Percentiles rank a stretch among this genome's conserved stretches.
Conservation (phyloP, 2,888 invertebrate species). For the Cantharis nigra region DNA sequence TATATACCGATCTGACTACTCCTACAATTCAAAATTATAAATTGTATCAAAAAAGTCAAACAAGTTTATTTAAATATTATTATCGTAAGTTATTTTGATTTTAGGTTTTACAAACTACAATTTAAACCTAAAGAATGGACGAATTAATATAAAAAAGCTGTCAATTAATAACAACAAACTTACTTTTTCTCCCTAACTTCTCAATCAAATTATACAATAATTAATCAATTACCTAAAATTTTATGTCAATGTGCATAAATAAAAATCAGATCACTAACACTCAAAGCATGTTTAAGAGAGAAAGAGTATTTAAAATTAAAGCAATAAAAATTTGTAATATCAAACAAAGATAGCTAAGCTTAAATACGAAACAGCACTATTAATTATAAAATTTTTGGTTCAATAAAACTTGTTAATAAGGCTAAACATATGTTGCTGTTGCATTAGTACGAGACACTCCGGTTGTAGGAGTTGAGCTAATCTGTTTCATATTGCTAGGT, state of each 20-base stretch:
- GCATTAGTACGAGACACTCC: conserved; percentile 57
- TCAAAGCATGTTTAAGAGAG: conserved; percentile 22
- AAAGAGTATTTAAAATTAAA: conserved; percentile 7
- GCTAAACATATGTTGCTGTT: conserved; percentile 70
- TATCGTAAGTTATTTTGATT: conserved; percentile 32
- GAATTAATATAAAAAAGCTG: conserved; percentile 30
- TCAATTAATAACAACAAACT: conserved; percentile 13
- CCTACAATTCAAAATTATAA: conserved; percentile 7
- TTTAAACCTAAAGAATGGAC: conserved; percentile 37
- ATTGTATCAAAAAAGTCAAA: conserved; percentile 20
- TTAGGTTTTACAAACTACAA: conserved; percentile 36
- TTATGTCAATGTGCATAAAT: conserved; percentile 4
- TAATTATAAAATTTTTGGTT: conserved; percentile 24
- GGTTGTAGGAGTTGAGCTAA: conserved; percentile 58
- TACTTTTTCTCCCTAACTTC: conserved; percentile 12
- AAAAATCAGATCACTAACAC: conserved; percentile 17
- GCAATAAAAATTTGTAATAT: not conserved
- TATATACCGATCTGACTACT: conserved; percentile 23
- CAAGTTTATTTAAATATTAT: conserved; percentile 27
- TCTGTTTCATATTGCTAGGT: conserved; percentile 74
- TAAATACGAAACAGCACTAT: conserved; percentile 23
- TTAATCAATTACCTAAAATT: conserved; percentile 3
- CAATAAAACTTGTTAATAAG: conserved; percentile 27
- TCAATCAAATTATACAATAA: conserved; percentile 12
- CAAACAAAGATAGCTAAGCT: conserved; percentile 13